These are phyloP conservation scores for Pardosa pseudoannulata DNA, from an alignment of 2,888 invertebrate species.

Conservation along the genomic window DNA sequence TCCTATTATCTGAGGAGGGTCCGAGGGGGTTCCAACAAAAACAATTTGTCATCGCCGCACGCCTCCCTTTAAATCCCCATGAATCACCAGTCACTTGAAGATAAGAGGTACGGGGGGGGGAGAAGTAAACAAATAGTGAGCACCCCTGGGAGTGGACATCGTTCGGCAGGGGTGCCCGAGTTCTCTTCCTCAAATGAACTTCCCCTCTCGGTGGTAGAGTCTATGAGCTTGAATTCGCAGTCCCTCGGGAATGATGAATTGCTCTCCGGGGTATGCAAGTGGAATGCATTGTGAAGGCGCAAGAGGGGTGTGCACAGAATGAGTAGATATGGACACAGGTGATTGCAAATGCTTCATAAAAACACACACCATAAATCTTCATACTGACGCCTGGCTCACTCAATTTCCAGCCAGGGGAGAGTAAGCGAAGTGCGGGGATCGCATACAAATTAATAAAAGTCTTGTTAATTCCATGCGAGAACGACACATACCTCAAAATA, in stretches of 20 bases:
- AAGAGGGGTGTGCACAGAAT: neutral
- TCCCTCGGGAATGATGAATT: constrained; percentile 47
- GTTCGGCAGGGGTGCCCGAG: constrained; percentile 34
- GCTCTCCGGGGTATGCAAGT: constrained; percentile 32
- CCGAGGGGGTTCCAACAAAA: constrained; percentile 27
- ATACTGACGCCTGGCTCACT: constrained; percentile 45
- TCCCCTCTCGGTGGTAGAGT: neutral
- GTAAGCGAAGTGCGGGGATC: neutral
- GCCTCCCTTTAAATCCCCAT: constrained; percentile 60
- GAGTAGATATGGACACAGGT: constrained; percentile 24
- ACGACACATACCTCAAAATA: too few relatives aligned
- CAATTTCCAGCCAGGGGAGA: constrained; percentile 5
- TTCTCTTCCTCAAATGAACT: neutral
- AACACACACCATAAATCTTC: constrained; percentile 66
- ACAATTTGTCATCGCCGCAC: constrained; percentile 65
- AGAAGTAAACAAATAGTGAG: constrained; percentile 2
- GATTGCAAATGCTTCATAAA: constrained; percentile 70
- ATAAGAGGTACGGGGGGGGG: neutral
- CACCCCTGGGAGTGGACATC: constrained; percentile 47
- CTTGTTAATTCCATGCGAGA: too few relatives aligned
- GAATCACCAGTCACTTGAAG: constrained; percentile 59
- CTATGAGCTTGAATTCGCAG: neutral
- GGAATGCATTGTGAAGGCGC: constrained; percentile 55
- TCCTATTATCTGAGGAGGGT: constrained; percentile 27
- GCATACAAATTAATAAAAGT: neutral